Conservation (phyloP, 1,140 invertebrate genomes). For the Drosophila gunungcola region DNA sequence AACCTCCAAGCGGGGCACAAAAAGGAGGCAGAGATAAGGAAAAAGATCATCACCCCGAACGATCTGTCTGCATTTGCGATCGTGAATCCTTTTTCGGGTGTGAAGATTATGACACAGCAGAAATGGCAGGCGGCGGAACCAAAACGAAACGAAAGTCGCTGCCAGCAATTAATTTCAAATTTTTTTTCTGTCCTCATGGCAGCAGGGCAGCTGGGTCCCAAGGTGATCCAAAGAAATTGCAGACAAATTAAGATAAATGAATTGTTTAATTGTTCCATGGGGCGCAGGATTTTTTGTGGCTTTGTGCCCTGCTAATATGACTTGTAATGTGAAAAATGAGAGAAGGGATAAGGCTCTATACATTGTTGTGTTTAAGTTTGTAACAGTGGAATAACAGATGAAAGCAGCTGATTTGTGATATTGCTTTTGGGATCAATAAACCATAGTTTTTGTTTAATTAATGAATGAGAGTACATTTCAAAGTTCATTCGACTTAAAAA, state of each 20-base stretch:
- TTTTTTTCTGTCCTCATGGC: slow-evolving; percentile 53
- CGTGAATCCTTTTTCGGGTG: slow-evolving; percentile 60
- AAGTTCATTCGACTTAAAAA: too few relatives aligned
- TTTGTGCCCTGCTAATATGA: slow-evolving; percentile 50
- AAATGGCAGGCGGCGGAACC: slow-evolving; percentile 47
- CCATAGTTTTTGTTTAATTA: neutral
- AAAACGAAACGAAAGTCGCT: slow-evolving; percentile 40
- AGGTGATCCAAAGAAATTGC: slow-evolving; percentile 62
- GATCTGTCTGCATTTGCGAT: slow-evolving; percentile 23
- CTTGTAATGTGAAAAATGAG: slow-evolving; percentile 60
- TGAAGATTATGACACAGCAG: slow-evolving; percentile 82
- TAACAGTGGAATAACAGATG: neutral
- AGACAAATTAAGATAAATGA: slow-evolving; percentile 82
- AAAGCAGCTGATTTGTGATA: neutral
- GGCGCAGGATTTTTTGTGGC: slow-evolving; percentile 48
- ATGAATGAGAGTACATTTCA: too few relatives aligned
- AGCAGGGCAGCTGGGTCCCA: slow-evolving; percentile 45
- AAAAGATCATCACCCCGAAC: slow-evolving; percentile 64
- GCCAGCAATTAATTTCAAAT: slow-evolving; percentile 80
- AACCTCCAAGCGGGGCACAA: slow-evolving; percentile 35
- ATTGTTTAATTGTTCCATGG: slow-evolving; percentile 79
- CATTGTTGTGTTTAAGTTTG: neutral
- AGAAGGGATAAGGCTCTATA: neutral
- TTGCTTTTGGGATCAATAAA: slow-evolving; percentile 5
- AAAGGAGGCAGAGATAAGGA: neutral